phyloP scores from a whole-genome alignment of 2,113 vertebrate species.

The Pionites leucogaster region DNA sequence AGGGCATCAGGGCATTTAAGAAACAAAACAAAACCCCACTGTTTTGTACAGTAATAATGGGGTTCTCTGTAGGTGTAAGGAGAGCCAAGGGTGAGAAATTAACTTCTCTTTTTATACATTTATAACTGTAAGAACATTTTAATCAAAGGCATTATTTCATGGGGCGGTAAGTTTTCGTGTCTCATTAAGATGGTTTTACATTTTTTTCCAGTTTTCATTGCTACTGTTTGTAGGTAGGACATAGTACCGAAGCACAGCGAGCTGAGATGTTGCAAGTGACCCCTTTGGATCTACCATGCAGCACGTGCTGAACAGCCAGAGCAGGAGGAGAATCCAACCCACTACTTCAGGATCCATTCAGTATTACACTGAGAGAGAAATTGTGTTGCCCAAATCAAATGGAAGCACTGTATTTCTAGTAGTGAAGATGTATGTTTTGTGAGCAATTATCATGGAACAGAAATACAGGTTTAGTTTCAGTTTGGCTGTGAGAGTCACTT shows the following conservation, averaged over 20 bases:
- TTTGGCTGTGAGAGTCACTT: not conserved
- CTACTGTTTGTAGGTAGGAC: not conserved
- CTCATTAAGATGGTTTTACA: not conserved
- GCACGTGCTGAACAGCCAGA: not conserved
- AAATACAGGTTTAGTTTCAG: slow-evolving; percentile 8
- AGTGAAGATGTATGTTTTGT: not conserved
- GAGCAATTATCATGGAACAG: not conserved
- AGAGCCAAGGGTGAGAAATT: not conserved
- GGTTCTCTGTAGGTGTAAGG: not conserved
- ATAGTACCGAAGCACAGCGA: rapidly evolving
- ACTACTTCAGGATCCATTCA: not conserved
- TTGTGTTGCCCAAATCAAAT: not conserved
- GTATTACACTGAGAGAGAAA: not conserved
- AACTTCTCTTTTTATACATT: not conserved
- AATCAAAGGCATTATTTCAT: not conserved
- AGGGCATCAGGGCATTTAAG: slow-evolving; percentile 32
- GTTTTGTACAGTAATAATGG: not conserved
- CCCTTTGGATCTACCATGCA: not conserved
- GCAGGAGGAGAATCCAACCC: not conserved
- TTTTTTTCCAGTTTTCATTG: not conserved
- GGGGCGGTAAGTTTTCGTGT: not conserved
- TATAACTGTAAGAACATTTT: not conserved
- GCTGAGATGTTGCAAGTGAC: not conserved
- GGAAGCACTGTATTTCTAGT: not conserved
- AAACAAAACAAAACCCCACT: not conserved